phyloP scores from a whole-genome alignment of 1,140 invertebrate species.

The Nasonia giraulti region DNA sequence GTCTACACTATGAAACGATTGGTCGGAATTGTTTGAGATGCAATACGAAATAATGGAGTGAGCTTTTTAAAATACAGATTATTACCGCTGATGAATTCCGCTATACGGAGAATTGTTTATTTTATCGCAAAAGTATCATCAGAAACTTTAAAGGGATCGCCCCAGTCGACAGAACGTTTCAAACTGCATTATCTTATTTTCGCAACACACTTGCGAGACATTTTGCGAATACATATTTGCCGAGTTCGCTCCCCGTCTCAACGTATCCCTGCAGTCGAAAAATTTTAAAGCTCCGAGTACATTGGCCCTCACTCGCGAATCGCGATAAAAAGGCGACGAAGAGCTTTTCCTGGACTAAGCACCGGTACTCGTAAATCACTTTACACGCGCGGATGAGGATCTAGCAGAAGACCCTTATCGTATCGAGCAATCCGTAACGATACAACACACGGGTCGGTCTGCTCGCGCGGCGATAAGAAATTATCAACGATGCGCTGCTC shows the following conservation, averaged over 20 bases:
- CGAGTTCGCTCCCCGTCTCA: background rate
- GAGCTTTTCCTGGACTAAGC: background rate
- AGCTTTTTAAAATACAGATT: slow-evolving; percentile 25
- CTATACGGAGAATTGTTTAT: background rate
- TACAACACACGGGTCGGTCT: background rate
- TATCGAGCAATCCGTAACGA: background rate
- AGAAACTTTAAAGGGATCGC: background rate
- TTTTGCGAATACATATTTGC: slow-evolving; percentile 37
- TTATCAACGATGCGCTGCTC: slow-evolving; percentile 44
- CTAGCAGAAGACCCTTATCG: background rate
- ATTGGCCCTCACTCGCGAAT: slow-evolving; percentile 20
- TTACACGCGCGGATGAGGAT: background rate
- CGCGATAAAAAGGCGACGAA: slow-evolving; percentile 32
- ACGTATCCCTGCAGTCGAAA: background rate
- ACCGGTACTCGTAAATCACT: slow-evolving; percentile 42
- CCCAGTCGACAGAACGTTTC: background rate
- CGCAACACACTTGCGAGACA: background rate
- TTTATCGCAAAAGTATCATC: background rate
- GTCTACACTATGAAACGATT: background rate
- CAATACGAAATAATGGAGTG: no score
- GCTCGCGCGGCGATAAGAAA: slow-evolving; percentile 30
- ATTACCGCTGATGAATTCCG: background rate
- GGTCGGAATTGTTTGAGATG: no score
- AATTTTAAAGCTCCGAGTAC: background rate
- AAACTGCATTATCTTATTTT: background rate